Percentiles rank a stretch among this genome's conserved stretches.
phyloP scores from a whole-genome alignment of 2,888 invertebrate genomes.

The Troides aeacus region DNA sequence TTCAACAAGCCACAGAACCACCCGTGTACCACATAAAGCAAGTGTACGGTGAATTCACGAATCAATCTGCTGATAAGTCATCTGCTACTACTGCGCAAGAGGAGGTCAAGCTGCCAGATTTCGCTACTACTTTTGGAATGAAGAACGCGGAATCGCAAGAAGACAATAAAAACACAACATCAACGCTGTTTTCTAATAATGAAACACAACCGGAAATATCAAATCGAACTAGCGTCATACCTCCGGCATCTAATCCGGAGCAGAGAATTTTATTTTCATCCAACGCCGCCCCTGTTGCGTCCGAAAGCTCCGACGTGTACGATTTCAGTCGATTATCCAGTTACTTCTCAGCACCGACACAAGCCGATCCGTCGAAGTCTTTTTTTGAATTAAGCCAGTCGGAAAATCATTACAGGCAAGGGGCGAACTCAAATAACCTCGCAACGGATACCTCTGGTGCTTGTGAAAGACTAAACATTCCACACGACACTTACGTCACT shows the following conservation, averaged over 20 bases:
- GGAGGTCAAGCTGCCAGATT: conserved; percentile 27
- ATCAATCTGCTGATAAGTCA: conserved; percentile 6
- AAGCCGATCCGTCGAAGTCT: conserved; percentile 67
- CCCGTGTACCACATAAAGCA: neutral
- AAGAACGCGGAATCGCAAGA: conserved; percentile 5
- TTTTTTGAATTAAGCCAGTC: conserved; percentile 76
- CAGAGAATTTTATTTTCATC: conserved; percentile 57
- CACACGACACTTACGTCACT: conserved; percentile 40
- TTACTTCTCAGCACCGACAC: conserved; percentile 60
- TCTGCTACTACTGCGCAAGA: neutral
- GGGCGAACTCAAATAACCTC: conserved; percentile 17
- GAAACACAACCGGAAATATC: conserved; percentile 17
- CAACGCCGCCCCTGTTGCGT: conserved; percentile 32
- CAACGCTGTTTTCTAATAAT: neutral
- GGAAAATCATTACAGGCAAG: conserved; percentile 68
- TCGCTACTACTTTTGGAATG: conserved; percentile 28
- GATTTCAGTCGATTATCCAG: conserved; percentile 65
- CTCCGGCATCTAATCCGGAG: conserved; percentile 44
- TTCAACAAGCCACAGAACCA: conserved; percentile 4
- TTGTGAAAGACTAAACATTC: conserved; percentile 39
- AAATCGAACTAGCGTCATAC: conserved; percentile 29
- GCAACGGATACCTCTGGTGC: neutral
- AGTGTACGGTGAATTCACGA: neutral
- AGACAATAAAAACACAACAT: conserved; percentile 13
- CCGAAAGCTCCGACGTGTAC: conserved; percentile 39